A percentile compares a stretch with the other conserved stretches of the same genome.
Conservation (phyloP, 2,888 invertebrate genomes). For the Chrysolina haemoptera region DNA sequence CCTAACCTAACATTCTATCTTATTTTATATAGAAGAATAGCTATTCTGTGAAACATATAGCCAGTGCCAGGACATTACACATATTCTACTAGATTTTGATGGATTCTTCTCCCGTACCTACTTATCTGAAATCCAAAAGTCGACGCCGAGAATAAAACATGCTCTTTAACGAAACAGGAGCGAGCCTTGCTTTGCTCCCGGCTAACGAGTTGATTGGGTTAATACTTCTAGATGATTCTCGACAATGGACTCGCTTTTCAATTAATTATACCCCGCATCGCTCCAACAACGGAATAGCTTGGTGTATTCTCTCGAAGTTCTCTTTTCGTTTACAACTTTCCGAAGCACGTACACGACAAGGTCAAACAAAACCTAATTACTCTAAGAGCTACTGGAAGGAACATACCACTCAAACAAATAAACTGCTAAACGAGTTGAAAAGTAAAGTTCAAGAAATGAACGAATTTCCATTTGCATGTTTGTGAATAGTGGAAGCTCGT, state of each 20-base stretch:
- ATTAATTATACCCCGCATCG: slow-evolving; percentile 17
- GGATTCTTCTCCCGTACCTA: no score
- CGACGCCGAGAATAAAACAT: no score
- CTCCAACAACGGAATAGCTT: slow-evolving; percentile 1
- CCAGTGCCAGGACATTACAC: no score
- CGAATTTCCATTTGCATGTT: slow-evolving; percentile 14
- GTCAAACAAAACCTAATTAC: slow-evolving; percentile 17
- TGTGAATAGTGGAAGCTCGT: background rate
- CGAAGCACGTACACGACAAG: slow-evolving; percentile 13
- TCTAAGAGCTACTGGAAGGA: slow-evolving; percentile 11
- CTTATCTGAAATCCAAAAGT: no score
- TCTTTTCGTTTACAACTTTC: slow-evolving; percentile 14
- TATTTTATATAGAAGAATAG: no score
- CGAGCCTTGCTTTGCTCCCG: background rate
- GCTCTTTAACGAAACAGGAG: no score
- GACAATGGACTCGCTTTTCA: slow-evolving; percentile 4
- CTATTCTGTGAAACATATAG: no score
- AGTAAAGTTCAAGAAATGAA: slow-evolving; percentile 7
- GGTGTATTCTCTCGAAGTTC: slow-evolving; percentile 4
- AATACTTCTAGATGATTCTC: background rate
- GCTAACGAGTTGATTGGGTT: slow-evolving; percentile 8
- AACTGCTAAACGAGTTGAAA: slow-evolving; percentile 12
- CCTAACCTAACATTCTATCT: no score
- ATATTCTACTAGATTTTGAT: no score
- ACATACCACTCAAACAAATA: slow-evolving; percentile 19